Conservation (phyloP, 2,797 vertebrate species). For the Poecilia wingei region DNA sequence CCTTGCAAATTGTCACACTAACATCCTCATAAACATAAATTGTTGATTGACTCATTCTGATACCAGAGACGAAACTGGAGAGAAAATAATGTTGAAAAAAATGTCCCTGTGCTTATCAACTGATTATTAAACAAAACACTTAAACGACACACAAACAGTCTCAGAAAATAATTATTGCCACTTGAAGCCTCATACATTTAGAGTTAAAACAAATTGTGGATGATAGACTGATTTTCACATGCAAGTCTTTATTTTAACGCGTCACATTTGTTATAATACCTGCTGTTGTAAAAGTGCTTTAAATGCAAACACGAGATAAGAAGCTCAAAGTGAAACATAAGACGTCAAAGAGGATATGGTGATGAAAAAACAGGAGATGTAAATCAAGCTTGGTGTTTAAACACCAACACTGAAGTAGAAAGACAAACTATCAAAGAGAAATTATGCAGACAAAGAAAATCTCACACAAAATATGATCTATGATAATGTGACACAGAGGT, state of each 20-base stretch:
- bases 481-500: not conserved
- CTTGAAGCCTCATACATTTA: slow-evolving; percentile 14
- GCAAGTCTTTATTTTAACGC: not conserved
- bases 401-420: not conserved
- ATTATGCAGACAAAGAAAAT: not conserved
- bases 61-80: slow-evolving; percentile 2
- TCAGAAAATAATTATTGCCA: slow-evolving; percentile 37
- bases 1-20: not conserved
- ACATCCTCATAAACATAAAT: not conserved
- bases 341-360: not conserved
- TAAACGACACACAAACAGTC: slow-evolving; percentile 12
- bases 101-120: slow-evolving; percentile 16
- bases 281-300: not conserved
- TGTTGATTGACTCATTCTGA: not conserved
- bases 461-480: not conserved
- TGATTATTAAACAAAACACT: slow-evolving; percentile 31
- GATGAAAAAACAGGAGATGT: not conserved
- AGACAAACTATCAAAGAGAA: not conserved
- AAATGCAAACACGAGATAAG: not conserved
- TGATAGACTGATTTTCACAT: not conserved
- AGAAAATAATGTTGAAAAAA: not conserved
- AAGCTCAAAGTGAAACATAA: not conserved
- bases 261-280: not conserved
- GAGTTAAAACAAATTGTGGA: not conserved
- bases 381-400: not conserved